Evolutionary conservation across 2,113 vertebrate species (phyloP).

Genomic region (Oreochromis niloticus): DNA sequence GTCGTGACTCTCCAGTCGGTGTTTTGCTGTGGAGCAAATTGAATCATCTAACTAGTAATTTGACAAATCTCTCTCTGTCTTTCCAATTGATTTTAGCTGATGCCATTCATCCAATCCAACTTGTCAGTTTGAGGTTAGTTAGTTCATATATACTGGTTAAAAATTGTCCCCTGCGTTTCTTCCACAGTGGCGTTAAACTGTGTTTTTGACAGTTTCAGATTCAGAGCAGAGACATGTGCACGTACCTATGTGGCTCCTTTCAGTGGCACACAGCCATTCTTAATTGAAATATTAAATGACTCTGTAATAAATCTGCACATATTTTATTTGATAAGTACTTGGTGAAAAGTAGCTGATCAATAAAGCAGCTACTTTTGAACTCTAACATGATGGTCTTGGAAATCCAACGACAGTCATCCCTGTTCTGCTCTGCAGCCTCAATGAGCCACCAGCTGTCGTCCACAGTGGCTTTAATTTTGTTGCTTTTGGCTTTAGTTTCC

Average conservation of each 20-base stretch:
- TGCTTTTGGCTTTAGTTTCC: neutral
- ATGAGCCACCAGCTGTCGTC: neutral
- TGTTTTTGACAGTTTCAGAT: neutral
- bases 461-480: neutral
- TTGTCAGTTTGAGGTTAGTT: neutral
- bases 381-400: fast-evolving
- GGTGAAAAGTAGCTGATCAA: neutral
- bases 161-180: fast-evolving
- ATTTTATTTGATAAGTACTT: neutral
- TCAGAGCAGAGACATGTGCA: neutral
- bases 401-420: neutral
- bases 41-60: neutral
- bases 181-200: neutral
- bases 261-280: neutral
- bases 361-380: neutral
- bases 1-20: neutral
- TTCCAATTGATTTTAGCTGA: neutral
- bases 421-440: neutral
- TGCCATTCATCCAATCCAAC: fast-evolving
- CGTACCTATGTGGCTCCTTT: neutral
- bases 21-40: neutral
- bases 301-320: neutral
- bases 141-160: neutral
- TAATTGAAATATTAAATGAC: neutral
- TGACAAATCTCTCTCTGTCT: neutral